Evolutionary conservation across 2,888 invertebrate genomes (phyloP).

Genomic region (Lobophora halterata): DNA sequence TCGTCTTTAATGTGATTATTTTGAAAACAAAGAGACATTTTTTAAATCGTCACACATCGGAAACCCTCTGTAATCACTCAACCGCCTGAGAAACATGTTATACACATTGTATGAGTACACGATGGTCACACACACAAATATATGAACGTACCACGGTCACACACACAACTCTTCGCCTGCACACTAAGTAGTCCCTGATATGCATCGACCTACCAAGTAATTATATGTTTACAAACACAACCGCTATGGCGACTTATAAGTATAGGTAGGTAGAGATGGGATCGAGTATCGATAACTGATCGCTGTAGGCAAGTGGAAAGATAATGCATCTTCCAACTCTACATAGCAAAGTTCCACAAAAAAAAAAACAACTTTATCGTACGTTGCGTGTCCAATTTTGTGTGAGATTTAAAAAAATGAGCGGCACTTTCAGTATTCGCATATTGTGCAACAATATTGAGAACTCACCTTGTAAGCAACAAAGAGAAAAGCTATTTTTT

Average conservation of each 20-base stretch:
- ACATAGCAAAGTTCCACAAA: background rate
- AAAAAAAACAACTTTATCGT: no score
- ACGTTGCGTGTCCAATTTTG: no score
- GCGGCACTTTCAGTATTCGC: no score
- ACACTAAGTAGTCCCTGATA: constrained; percentile 57
- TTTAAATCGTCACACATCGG: constrained; percentile 36
- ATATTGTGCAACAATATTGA: no score
- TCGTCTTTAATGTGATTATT: no score
- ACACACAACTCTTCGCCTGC: constrained; percentile 26
- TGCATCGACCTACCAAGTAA: constrained; percentile 79
- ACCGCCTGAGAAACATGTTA: constrained; percentile 66
- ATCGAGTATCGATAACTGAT: constrained; percentile 20
- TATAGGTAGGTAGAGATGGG: constrained; percentile 45
- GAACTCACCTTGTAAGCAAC: no score
- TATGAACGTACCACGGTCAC: constrained; percentile 13
- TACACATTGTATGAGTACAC: constrained; percentile 31
- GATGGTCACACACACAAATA: constrained; percentile 19
- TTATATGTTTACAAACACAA: constrained; percentile 79
- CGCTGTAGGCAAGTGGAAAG: no score
- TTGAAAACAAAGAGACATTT: no score
- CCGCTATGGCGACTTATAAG: constrained; percentile 46
- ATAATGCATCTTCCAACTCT: no score
- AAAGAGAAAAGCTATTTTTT: no score
- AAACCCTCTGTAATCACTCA: constrained; percentile 49
- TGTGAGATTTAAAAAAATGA: no score